phyloP scores from a whole-genome alignment of 1,140 invertebrate genomes.

The Diachasma alloeum region DNA sequence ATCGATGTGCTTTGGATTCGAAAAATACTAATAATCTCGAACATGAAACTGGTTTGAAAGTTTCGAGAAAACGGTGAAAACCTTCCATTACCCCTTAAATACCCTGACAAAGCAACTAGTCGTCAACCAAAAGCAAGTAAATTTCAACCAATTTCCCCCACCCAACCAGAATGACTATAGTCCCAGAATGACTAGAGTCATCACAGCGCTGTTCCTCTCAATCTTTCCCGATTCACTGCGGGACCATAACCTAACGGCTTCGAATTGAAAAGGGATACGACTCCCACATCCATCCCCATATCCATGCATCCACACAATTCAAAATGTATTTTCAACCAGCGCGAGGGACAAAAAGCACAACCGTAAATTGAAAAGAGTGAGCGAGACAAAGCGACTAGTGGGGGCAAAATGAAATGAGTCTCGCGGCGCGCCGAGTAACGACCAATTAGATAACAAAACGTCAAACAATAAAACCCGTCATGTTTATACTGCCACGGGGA shows the following conservation, averaged over 20 bases:
- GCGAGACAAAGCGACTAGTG: slow-evolving; percentile 32
- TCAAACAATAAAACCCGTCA: slow-evolving; percentile 59
- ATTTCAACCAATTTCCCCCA: no score
- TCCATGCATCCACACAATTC: neutral
- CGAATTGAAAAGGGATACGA: slow-evolving; percentile 18
- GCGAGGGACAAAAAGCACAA: slow-evolving; percentile 18
- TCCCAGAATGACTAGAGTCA: no score
- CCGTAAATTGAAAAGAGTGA: slow-evolving; percentile 36
- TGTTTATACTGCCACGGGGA: slow-evolving; percentile 53
- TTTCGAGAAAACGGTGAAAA: no score
- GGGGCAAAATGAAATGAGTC: slow-evolving; percentile 36
- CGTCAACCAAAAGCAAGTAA: no score
- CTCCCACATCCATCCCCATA: neutral
- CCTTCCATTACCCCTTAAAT: no score
- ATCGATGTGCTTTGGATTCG: no score
- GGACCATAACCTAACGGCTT: neutral
- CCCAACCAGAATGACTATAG: no score
- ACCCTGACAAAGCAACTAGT: no score
- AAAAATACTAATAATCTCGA: no score
- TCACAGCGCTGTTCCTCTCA: neutral
- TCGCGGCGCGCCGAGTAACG: slow-evolving; percentile 50
- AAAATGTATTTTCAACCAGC: neutral
- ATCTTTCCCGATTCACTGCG: neutral
- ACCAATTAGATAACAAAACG: slow-evolving; percentile 61
- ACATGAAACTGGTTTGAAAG: no score